Evolutionary conservation across 2,888 invertebrate species (phyloP).

Genomic region (Odontomyia ornata): DNA sequence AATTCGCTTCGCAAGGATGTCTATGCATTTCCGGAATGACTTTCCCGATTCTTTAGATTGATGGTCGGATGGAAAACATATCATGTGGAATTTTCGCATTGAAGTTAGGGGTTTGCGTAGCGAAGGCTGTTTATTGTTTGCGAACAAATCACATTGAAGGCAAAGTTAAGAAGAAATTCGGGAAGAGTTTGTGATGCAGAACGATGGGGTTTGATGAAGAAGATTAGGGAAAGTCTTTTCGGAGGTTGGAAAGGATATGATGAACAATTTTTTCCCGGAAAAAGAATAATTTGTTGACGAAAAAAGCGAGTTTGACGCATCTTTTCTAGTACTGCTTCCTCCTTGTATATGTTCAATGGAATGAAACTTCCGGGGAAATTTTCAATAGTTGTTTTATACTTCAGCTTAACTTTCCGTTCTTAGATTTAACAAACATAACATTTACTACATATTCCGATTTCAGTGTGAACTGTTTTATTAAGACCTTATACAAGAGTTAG

Average conservation of each 20-base stretch:
- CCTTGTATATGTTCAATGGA: no score
- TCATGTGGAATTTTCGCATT: neutral
- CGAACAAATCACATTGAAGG: neutral
- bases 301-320: no score
- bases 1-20: conserved; percentile 59
- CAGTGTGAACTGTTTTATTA: no score
- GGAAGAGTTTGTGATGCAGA: conserved; percentile 21
- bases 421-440: no score
- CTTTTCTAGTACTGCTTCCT: no score
- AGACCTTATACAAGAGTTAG: no score
- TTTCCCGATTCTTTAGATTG: neutral
- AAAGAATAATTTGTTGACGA: conserved; percentile 38
- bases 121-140: conserved; percentile 15
- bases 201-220: neutral
- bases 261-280: conserved; percentile 41
- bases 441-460: no score
- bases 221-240: neutral
- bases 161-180: conserved; percentile 13
- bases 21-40: conserved; percentile 37
- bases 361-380: no score
- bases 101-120: neutral
- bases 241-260: conserved; percentile 26
- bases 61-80: neutral
- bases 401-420: no score
- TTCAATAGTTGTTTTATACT: no score